A percentile compares a stretch with the other conserved stretches of the same genome.
These are phyloP conservation scores for Thaumatotibia leucotreta DNA, from an alignment of 1,140 invertebrate genomes.

Conservation along the genomic window DNA sequence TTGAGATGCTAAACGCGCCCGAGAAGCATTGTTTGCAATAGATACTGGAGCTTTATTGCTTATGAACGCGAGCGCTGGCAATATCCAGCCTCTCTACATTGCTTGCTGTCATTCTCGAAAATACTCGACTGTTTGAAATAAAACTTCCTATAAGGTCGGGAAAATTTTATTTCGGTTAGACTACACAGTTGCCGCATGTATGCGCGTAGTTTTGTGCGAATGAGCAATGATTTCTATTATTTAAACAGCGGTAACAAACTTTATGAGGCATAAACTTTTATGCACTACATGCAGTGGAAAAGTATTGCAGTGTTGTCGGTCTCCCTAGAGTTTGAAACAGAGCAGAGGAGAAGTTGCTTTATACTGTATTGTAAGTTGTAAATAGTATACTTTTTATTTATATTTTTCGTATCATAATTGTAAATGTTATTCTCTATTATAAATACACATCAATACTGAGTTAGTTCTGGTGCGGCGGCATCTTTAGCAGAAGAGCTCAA, in stretches of 20 bases:
- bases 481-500: no score
- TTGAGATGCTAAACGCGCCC: conserved; percentile 37
- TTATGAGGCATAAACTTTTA: background rate
- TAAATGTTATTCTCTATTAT: no score
- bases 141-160: background rate
- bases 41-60: conserved; percentile 35
- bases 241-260: background rate
- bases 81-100: conserved; percentile 22
- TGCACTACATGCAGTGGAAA: background rate
- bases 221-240: conserved; percentile 16
- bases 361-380: background rate
- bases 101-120: conserved; percentile 16
- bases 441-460: no score
- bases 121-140: conserved; percentile 23
- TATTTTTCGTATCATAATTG: no score
- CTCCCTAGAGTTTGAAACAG: background rate
- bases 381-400: background rate
- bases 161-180: background rate
- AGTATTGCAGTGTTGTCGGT: background rate
- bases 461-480: no score
- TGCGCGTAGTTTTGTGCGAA: conserved; percentile 5
- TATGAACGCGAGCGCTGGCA: conserved; percentile 27
- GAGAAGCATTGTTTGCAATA: conserved; percentile 31
- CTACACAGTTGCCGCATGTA: conserved; percentile 17
- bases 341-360: background rate